Evolutionary conservation across 1,140 invertebrate species (phyloP), one percentile per base, ranked within the genome.

Genomic region (Ostrea edulis): DNA sequence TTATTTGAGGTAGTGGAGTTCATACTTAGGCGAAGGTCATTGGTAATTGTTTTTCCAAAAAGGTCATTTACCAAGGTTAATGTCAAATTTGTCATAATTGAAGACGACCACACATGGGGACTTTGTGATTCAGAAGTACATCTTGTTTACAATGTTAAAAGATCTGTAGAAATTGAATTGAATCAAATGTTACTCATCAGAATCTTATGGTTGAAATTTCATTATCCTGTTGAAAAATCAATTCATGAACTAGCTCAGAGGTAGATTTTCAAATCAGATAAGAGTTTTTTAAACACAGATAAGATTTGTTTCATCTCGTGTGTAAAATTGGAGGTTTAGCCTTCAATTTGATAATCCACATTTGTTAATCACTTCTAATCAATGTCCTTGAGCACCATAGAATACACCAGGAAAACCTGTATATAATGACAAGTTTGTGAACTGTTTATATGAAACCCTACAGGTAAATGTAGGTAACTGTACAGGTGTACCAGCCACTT

Each of bases 301-400:
- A 77, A 77, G 68, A 77, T 77, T 77, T 25, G 25, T 77, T 77
- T 77, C 68, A 77, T 77, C 14, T 77, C 25, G 35, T 77, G 68
- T 77, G 68, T 77, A 77, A 77, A 77, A 29, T 77, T 25, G 11
- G 29, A 77, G 29, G 68, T 77, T 77, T 29, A 29, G 55, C 55
- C 68, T 25, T 77, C 68, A 44, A 44, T 44, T 44, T 44, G 29
- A 77, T 35, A 44, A 77, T 29, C 29, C 14, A 25, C 9, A 35
- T 14, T 11, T 77, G 25, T 77, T 77, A 77, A 77, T 77, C 68
- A 77, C 14, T 12, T 77, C 25, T 77, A 77, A 77, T 77, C 68
- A 77, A 35, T 29, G 12, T 77, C 68, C 68, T 35, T 77, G 68
- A 25, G 68, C 68, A 1, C 2, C 29, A 25, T 25, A 77, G 14